These are phyloP conservation scores for Heloderma charlesbogerti DNA, from an alignment of 2,113 vertebrate species.

Conservation along the genomic window DNA sequence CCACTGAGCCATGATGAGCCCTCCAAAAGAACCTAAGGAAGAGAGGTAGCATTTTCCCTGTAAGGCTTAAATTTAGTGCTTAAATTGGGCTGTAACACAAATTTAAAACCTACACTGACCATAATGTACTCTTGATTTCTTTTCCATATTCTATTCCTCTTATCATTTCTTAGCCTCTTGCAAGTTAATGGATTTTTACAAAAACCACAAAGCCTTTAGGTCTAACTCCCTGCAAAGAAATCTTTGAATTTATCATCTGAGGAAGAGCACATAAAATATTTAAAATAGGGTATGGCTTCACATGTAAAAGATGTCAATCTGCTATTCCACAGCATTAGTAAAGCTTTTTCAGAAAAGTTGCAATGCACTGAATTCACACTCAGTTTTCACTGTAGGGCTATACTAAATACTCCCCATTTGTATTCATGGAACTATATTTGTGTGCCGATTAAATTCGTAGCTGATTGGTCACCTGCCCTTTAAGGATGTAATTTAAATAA, in stretches of 20 bases:
- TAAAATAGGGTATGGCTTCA: not conserved
- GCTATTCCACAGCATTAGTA: not conserved
- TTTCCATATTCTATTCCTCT: not conserved
- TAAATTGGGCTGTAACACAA: no score
- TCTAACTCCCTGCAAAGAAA: not conserved
- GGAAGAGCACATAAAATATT: not conserved
- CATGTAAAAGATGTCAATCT: not conserved
- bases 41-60: not conserved
- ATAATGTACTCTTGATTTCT: not conserved
- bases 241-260: not conserved
- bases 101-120: no score
- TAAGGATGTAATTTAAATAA: not conserved
- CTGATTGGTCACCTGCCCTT: not conserved
- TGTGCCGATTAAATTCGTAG: not conserved
- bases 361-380: conserved; percentile 61
- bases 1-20: not conserved
- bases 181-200: no score
- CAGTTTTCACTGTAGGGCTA: conserved; percentile 38
- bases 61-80: not conserved
- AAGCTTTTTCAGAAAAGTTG: conserved; percentile 51
- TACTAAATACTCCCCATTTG: not conserved
- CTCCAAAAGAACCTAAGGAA: not conserved
- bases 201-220: not conserved
- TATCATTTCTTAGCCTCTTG: not conserved
- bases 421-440: not conserved